Conservation (phyloP, 2,113 vertebrate genomes). For the Tonatia bakeri region DNA sequence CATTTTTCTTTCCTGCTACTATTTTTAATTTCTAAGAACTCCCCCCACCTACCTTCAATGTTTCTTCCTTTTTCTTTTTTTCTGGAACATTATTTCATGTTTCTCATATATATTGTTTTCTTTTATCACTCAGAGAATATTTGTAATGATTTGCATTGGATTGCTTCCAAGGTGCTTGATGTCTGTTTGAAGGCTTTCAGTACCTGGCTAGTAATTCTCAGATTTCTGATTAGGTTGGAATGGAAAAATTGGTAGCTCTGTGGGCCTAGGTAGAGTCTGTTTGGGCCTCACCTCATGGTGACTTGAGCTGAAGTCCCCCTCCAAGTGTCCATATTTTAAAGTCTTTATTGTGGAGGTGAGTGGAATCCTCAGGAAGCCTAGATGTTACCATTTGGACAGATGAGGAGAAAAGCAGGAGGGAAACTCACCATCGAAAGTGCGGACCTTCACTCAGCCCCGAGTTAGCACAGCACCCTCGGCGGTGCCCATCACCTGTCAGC, state of each 20-base stretch:
- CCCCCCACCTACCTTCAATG: background rate
- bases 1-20: background rate
- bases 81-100: background rate
- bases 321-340: background rate
- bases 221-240: background rate
- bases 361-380: background rate
- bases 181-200: background rate
- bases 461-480: background rate
- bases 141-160: background rate
- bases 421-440: background rate
- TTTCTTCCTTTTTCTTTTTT: background rate
- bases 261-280: background rate
- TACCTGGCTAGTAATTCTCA: background rate
- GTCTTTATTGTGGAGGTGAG: background rate
- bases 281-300: background rate
- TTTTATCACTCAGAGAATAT: background rate
- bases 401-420: background rate
- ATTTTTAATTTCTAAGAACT: background rate
- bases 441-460: background rate
- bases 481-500: background rate
- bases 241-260: background rate
- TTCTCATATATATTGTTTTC: background rate
- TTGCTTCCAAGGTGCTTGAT: background rate
- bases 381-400: background rate
- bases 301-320: background rate